A percentile compares a stretch with the other conserved stretches of the same genome.
phyloP scores from a whole-genome alignment of 37 sponge, comb jelly and placozoan genomes.

The Dysidea cf. avara region DNA sequence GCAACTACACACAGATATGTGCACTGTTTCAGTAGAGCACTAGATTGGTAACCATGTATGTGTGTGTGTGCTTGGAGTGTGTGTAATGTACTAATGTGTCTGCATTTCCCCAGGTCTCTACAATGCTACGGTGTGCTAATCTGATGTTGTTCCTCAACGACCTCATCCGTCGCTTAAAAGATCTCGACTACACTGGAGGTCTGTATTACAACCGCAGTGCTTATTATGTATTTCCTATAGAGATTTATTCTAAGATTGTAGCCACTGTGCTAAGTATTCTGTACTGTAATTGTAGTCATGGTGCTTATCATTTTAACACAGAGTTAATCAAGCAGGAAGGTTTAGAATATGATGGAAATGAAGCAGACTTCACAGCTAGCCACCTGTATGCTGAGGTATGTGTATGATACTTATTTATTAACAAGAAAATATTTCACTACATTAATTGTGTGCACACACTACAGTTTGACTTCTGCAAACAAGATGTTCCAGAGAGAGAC shows the following conservation, averaged over 20 bases:
- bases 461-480: conserved; percentile 51
- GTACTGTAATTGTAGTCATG: too few relatives aligned
- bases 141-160: conserved; percentile 52
- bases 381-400: too few relatives aligned
- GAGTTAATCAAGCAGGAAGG: too few relatives aligned
- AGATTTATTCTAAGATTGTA: too few relatives aligned
- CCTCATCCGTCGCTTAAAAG: conserved; percentile 35
- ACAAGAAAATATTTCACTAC: too few relatives aligned
- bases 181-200: conserved; percentile 52
- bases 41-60: not conserved
- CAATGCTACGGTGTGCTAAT: conserved; percentile 54
- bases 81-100: too few relatives aligned
- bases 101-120: conserved; percentile 28
- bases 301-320: too few relatives aligned
- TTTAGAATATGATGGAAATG: too few relatives aligned
- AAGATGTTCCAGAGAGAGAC: conserved; percentile 59
- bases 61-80: not conserved
- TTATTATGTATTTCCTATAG: too few relatives aligned
- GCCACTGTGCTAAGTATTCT: too few relatives aligned
- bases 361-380: too few relatives aligned
- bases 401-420: too few relatives aligned
- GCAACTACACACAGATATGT: conserved; percentile 1
- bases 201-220: not conserved
- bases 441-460: not conserved
- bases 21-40: not conserved